These are phyloP conservation scores for Scolopax mira DNA, from an alignment of 2,113 vertebrate genomes.

Conservation along the genomic window DNA sequence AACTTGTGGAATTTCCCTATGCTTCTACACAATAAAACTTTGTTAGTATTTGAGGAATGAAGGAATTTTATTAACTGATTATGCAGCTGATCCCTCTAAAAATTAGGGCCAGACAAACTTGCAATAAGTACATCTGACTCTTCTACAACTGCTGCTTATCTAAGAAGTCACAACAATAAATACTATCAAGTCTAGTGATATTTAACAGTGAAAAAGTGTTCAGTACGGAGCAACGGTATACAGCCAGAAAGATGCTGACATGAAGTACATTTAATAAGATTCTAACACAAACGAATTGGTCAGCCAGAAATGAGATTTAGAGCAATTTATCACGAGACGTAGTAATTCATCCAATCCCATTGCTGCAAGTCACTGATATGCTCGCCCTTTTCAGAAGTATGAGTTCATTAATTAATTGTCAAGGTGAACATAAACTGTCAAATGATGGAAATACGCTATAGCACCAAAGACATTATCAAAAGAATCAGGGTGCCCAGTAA, in stretches of 20 bases:
- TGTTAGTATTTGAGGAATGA: not conserved
- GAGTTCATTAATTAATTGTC: constrained; percentile 21
- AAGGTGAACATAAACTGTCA: not conserved
- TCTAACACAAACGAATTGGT: constrained; percentile 37
- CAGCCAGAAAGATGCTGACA: constrained; percentile 21
- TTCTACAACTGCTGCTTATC: not conserved
- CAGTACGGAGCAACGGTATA: not conserved
- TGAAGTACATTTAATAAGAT: not conserved
- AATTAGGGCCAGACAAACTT: not conserved
- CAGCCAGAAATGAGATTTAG: constrained; percentile 28
- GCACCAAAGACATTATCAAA: not conserved
- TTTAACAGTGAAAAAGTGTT: not conserved
- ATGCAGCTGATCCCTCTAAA: not conserved
- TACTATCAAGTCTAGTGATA: not conserved
- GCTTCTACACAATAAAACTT: not conserved
- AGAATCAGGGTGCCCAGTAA: not conserved
- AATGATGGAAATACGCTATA: not conserved
- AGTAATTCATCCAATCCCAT: not conserved
- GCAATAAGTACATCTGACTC: not conserved
- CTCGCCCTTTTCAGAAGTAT: constrained; percentile 17
- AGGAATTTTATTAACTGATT: not conserved
- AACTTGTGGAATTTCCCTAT: not conserved
- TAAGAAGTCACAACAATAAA: not conserved
- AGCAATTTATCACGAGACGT: constrained; percentile 5
- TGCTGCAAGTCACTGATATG: constrained; percentile 28